Conservation (phyloP, 2,113 vertebrate genomes). For the Dromaius novaehollandiae region DNA sequence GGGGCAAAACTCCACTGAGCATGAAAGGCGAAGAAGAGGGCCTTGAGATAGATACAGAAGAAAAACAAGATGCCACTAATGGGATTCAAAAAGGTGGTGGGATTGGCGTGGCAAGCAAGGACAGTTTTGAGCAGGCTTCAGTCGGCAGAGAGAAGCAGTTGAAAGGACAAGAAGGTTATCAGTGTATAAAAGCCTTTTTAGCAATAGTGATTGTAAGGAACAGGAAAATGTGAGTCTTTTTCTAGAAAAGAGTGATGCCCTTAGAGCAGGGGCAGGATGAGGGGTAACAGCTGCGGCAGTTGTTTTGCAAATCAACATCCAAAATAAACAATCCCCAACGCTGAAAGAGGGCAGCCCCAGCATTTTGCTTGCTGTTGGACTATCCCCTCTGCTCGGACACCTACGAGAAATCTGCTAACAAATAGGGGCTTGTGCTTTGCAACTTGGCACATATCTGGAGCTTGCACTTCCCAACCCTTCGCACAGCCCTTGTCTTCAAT, state of each 20-base stretch:
- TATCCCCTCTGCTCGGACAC: neutral
- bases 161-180: neutral
- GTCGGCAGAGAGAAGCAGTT: neutral
- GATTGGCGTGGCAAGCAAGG: neutral
- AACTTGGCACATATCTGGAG: neutral
- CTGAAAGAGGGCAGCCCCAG: neutral
- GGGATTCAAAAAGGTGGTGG: neutral
- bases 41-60: neutral
- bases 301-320: neutral
- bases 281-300: neutral
- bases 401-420: neutral
- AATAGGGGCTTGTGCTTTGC: neutral
- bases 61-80: neutral
- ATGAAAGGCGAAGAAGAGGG: neutral
- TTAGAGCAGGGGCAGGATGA: neutral
- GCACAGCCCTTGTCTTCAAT: neutral
- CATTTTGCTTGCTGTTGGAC: neutral
- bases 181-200: neutral
- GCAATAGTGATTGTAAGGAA: neutral
- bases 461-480: neutral
- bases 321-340: neutral
- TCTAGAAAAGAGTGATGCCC: neutral
- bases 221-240: rapidly evolving
- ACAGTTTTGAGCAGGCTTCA: neutral
- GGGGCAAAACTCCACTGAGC: neutral